These are phyloP conservation scores for Umimayanthus chanpuru DNA, from an alignment of 92 coral and sea anemone species.

Conservation along the genomic window DNA sequence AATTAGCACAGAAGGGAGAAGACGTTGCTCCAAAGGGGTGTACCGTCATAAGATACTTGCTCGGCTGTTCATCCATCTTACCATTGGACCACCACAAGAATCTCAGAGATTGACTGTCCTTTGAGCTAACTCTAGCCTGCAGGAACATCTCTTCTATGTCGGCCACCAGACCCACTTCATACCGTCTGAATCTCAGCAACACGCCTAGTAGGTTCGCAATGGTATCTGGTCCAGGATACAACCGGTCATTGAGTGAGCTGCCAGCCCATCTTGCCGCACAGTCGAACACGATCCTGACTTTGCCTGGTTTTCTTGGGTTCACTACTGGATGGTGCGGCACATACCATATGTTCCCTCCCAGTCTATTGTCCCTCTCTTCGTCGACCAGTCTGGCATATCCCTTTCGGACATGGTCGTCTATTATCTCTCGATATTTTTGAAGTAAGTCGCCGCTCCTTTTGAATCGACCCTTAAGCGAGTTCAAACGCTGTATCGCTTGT, in stretches of 20 bases:
- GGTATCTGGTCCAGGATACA: slow-evolving; percentile 27
- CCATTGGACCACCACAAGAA: neutral
- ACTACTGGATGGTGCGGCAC: too few relatives aligned
- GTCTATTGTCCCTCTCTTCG: neutral
- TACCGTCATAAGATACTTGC: neutral
- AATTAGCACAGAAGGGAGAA: neutral
- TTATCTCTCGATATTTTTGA: neutral
- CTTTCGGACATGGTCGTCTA: neutral
- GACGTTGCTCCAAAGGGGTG: neutral
- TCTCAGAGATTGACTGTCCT: too few relatives aligned
- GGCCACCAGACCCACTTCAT: slow-evolving; percentile 14
- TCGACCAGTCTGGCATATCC: neutral
- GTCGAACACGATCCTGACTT: too few relatives aligned
- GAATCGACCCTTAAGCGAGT: neutral
- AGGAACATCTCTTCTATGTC: slow-evolving; percentile 37
- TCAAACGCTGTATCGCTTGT: neutral
- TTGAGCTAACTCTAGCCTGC: neutral
- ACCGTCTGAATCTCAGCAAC: slow-evolving; percentile 31
- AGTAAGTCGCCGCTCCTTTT: neutral
- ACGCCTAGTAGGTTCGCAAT: slow-evolving; percentile 29
- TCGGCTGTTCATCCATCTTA: neutral
- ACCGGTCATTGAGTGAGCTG: slow-evolving; percentile 23
- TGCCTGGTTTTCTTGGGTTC: too few relatives aligned
- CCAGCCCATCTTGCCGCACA: slow-evolving; percentile 7
- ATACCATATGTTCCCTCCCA: neutral